Percentiles rank a stretch among this genome's conserved stretches.
Evolutionary conservation across 2,888 invertebrate genomes (phyloP).

Genomic region (Acrobasis repandana): DNA sequence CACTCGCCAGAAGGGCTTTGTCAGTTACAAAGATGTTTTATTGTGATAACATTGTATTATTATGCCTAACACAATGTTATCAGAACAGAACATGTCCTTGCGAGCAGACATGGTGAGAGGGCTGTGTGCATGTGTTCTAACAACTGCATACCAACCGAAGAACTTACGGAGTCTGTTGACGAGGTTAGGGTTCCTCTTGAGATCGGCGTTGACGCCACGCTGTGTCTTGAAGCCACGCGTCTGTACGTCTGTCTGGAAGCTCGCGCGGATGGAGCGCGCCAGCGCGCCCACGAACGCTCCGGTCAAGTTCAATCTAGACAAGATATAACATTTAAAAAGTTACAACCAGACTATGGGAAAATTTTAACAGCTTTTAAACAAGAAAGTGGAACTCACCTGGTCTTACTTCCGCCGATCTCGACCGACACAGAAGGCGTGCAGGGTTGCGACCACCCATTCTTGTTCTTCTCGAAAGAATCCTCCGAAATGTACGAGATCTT

Average conservation of each 20-base stretch:
- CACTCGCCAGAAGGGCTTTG: too few relatives aligned
- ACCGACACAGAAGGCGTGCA: slow-evolving; percentile 50
- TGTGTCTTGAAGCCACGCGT: slow-evolving; percentile 91
- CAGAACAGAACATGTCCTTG: too few relatives aligned
- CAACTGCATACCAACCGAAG: slow-evolving; percentile 57
- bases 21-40: too few relatives aligned
- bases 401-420: slow-evolving; percentile 47
- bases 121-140: background rate
- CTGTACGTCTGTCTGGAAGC: slow-evolving; percentile 73
- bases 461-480: slow-evolving; percentile 69
- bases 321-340: too few relatives aligned
- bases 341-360: too few relatives aligned
- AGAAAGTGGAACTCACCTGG: slow-evolving; percentile 37
- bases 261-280: slow-evolving; percentile 40
- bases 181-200: slow-evolving; percentile 87
- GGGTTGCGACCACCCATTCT: slow-evolving; percentile 59
- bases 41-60: too few relatives aligned
- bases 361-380: too few relatives aligned
- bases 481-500: slow-evolving; percentile 68
- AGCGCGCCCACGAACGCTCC: slow-evolving; percentile 61
- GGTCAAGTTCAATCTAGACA: slow-evolving; percentile 52
- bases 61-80: too few relatives aligned
- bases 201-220: slow-evolving; percentile 86
- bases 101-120: background rate
- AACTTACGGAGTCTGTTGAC: slow-evolving; percentile 86